These are phyloP conservation scores for Frieseomelitta varia DNA, from an alignment of 1,140 invertebrate species.

Conservation along the genomic window DNA sequence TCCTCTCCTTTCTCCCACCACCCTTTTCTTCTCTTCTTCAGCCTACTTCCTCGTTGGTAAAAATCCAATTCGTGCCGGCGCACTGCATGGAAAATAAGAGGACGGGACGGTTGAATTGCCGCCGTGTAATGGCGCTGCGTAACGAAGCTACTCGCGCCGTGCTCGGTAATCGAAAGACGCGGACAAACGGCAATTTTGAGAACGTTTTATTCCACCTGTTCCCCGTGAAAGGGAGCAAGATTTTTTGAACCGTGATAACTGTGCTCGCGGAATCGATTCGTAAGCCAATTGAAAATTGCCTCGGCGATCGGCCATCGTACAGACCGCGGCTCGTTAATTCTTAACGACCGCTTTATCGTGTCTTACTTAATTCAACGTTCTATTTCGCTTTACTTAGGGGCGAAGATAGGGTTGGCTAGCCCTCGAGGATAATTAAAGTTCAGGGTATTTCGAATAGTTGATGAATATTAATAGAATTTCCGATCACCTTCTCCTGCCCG, in stretches of 20 bases:
- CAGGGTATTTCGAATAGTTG: slow-evolving; percentile 71
- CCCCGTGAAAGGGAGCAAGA: neutral
- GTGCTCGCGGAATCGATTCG: neutral
- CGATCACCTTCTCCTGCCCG: slow-evolving; percentile 73
- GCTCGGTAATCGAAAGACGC: neutral
- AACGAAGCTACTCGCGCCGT: slow-evolving; percentile 30
- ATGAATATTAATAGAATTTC: slow-evolving; percentile 78
- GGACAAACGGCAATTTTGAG: neutral
- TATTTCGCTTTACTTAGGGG: slow-evolving; percentile 61
- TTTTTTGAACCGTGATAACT: neutral
- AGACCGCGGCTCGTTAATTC: slow-evolving; percentile 63
- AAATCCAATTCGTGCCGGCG: slow-evolving; percentile 58
- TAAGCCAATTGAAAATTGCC: slow-evolving; percentile 49
- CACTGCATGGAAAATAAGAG: slow-evolving; percentile 54
- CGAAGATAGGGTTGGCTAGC: slow-evolving; percentile 18
- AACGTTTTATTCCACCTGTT: too few species aligned
- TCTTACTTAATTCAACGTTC: slow-evolving; percentile 74
- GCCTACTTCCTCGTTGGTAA: slow-evolving; percentile 50
- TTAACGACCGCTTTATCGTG: slow-evolving; percentile 68
- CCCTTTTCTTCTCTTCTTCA: slow-evolving; percentile 23
- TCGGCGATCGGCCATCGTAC: neutral
- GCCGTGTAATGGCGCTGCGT: slow-evolving; percentile 28
- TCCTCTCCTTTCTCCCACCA: neutral
- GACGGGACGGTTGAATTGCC: slow-evolving; percentile 14
- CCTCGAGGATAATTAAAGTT: slow-evolving; percentile 75